phyloP scores from a whole-genome alignment of 2,888 invertebrate species.

The Dryocosmus kuriphilus region DNA sequence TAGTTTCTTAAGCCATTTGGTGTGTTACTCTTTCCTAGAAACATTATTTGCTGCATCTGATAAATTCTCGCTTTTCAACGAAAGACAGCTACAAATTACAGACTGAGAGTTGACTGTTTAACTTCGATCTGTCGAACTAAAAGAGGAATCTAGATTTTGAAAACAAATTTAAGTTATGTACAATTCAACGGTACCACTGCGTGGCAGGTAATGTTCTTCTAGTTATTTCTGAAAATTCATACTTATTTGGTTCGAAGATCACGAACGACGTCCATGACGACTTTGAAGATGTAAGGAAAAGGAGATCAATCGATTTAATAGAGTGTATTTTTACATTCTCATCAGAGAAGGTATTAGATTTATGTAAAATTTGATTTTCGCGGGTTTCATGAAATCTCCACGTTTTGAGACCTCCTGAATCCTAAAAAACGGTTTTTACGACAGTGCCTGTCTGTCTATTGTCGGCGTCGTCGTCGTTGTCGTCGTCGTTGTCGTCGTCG shows the following conservation, averaged over 20 bases:
- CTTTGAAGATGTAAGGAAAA: neutral
- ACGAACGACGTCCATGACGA: conserved; percentile 17
- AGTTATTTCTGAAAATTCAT: too few relatives aligned
- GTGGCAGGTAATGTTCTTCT: conserved; percentile 24
- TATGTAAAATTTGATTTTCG: too few relatives aligned
- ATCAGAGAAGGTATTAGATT: too few relatives aligned
- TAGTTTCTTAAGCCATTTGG: conserved; percentile 5
- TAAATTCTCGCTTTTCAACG: conserved; percentile 24
- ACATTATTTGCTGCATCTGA: conserved; percentile 4
- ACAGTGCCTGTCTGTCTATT: too few relatives aligned
- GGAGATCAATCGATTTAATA: neutral
- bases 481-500: too few relatives aligned
- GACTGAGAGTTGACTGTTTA: neutral
- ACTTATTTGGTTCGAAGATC: conserved; percentile 21
- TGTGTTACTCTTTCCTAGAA: neutral
- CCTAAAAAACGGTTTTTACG: too few relatives aligned
- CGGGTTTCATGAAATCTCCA: too few relatives aligned
- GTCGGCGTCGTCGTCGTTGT: too few relatives aligned
- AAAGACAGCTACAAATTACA: conserved; percentile 20
- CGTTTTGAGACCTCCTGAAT: too few relatives aligned
- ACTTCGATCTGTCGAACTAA: neutral
- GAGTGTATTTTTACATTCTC: neutral
- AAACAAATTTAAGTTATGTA: conserved; percentile 12
- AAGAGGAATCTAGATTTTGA: neutral
- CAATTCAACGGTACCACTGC: neutral